A percentile compares a stretch with the other conserved stretches of the same genome.
These are phyloP conservation scores for Melipona beecheii DNA, from an alignment of 2,888 invertebrate species.

Conservation along the genomic window DNA sequence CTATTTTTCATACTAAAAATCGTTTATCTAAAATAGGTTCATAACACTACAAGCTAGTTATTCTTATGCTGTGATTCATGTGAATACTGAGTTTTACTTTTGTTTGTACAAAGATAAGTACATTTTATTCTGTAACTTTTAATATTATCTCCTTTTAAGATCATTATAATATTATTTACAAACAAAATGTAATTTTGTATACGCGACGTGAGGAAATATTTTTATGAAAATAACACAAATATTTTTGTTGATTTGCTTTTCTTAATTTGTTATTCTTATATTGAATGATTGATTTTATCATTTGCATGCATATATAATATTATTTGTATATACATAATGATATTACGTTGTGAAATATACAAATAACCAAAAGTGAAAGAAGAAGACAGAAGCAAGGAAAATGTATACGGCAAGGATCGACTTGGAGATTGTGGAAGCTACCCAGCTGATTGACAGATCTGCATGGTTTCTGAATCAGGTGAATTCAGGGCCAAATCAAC, in stretches of 20 bases:
- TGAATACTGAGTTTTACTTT: slow-evolving; percentile 44
- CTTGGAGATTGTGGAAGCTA: slow-evolving; percentile 74
- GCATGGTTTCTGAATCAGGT: slow-evolving; percentile 83
- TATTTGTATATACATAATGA: slow-evolving; percentile 43
- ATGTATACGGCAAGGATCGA: slow-evolving; percentile 67
- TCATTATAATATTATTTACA: slow-evolving; percentile 41
- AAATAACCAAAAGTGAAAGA: slow-evolving; percentile 76
- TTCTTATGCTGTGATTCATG: slow-evolving; percentile 28
- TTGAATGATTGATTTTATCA: slow-evolving; percentile 58
- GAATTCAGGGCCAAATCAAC: slow-evolving; percentile 83
- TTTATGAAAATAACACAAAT: slow-evolving; percentile 45
- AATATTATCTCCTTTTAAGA: slow-evolving; percentile 46
- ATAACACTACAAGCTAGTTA: slow-evolving; percentile 22
- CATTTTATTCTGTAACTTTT: slow-evolving; percentile 40
- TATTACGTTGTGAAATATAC: slow-evolving; percentile 67
- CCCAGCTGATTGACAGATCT: slow-evolving; percentile 77
- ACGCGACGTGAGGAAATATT: slow-evolving; percentile 42
- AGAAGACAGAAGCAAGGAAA: slow-evolving; percentile 75
- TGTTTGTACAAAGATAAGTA: slow-evolving; percentile 42
- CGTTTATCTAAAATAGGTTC: slow-evolving; percentile 29
- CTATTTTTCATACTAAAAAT: slow-evolving; percentile 20
- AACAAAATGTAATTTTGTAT: slow-evolving; percentile 51
- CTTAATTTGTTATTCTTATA: slow-evolving; percentile 49
- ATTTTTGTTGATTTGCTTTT: slow-evolving; percentile 50
- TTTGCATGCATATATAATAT: slow-evolving; percentile 57